These are phyloP conservation scores for Automeris io DNA, from an alignment of 2,888 invertebrate genomes.

Conservation along the genomic window DNA sequence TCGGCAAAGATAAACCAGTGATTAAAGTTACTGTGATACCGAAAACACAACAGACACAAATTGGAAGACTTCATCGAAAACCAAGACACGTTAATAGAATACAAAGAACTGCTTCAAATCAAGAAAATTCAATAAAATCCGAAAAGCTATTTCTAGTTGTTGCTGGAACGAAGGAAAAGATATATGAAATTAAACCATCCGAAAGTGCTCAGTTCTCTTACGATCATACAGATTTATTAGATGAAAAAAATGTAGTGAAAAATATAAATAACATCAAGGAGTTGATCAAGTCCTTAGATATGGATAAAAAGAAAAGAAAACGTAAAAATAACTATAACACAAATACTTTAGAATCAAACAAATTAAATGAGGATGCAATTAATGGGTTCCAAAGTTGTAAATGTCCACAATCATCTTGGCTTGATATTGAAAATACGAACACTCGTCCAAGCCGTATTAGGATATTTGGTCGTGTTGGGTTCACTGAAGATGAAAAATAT, in stretches of 20 bases:
- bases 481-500: constrained; percentile 46
- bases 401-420: constrained; percentile 11
- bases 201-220: constrained; percentile 38
- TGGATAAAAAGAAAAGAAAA: constrained; percentile 44
- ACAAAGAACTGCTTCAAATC: constrained; percentile 35
- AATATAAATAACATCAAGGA: constrained; percentile 28
- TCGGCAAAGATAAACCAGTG: constrained; percentile 28
- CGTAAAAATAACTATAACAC: constrained; percentile 19
- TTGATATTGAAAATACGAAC: constrained; percentile 5
- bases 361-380: constrained; percentile 8
- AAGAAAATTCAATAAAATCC: constrained; percentile 35
- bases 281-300: constrained; percentile 38
- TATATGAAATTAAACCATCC: constrained; percentile 44
- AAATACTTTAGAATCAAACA: constrained; percentile 8
- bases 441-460: constrained; percentile 34
- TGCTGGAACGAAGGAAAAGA: constrained; percentile 35
- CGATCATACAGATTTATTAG: constrained; percentile 18
- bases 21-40: constrained; percentile 52
- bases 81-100: constrained; percentile 25
- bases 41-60: constrained; percentile 26
- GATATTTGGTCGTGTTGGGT: constrained; percentile 50
- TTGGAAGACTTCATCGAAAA: constrained; percentile 26
- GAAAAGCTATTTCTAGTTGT: constrained; percentile 39
- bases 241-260: constrained; percentile 30
- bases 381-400: constrained; percentile 13